A percentile compares a stretch with the other conserved stretches of the same genome.
These are phyloP conservation scores for Microplitis mediator DNA, from an alignment of 1,140 invertebrate genomes.

Conservation along the genomic window DNA sequence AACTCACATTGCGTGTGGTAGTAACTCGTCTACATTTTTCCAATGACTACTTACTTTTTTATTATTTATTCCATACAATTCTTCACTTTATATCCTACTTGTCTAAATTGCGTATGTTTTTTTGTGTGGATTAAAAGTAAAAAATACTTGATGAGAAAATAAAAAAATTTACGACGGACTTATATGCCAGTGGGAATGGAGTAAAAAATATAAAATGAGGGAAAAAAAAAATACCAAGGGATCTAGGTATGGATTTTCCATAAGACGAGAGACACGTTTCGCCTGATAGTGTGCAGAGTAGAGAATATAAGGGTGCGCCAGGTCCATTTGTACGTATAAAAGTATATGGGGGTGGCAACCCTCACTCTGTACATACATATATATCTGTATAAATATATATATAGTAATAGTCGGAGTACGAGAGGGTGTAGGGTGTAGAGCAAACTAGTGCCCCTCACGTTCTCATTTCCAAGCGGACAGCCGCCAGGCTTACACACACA, in stretches of 20 bases:
- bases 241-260: conserved; percentile 55
- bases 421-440: not conserved
- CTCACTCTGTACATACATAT: not conserved
- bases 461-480: conserved; percentile 26
- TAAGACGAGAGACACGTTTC: conserved; percentile 54
- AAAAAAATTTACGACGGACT: too few species aligned
- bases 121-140: too few species aligned
- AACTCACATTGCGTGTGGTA: too few species aligned
- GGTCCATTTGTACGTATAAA: conserved; percentile 4
- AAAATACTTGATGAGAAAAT: too few species aligned
- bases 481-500: conserved; percentile 1
- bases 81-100: too few species aligned
- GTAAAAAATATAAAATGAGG: not conserved
- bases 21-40: too few species aligned
- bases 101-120: too few species aligned
- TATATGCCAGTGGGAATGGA: not conserved
- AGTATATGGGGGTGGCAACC: not conserved
- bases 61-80: too few species aligned
- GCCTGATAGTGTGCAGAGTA: conserved; percentile 44
- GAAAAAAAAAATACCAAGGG: conserved; percentile 25
- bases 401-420: too few species aligned
- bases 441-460: not conserved
- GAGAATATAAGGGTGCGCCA: conserved; percentile 52
- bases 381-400: too few species aligned
- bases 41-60: too few species aligned